phyloP scores from a whole-genome alignment of 2,888 invertebrate species.

The Xestia c-nigrum region DNA sequence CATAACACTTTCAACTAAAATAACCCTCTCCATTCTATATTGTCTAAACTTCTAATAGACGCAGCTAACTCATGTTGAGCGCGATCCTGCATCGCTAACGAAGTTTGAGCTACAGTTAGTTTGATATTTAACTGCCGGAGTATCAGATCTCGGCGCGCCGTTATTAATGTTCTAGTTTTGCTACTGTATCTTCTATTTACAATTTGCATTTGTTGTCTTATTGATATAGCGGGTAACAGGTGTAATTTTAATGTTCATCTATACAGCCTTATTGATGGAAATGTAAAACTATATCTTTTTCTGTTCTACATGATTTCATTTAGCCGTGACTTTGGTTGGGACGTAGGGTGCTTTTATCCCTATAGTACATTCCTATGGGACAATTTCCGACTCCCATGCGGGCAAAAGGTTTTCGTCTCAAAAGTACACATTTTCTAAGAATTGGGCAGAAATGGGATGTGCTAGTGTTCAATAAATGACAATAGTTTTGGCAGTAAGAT shows the following conservation, averaged over 20 bases:
- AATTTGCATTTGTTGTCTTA: neutral
- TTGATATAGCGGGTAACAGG: neutral
- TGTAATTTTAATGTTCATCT: neutral
- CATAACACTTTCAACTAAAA: neutral
- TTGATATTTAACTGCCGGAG: slow-evolving; percentile 43
- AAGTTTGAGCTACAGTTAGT: slow-evolving; percentile 44
- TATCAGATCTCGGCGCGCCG: slow-evolving; percentile 43
- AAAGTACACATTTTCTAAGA: neutral
- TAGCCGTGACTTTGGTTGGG: neutral
- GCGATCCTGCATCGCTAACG: slow-evolving; percentile 44
- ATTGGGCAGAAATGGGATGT: slow-evolving; percentile 3
- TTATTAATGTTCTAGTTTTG: slow-evolving; percentile 43
- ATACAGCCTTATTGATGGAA: neutral
- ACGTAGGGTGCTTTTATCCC: neutral
- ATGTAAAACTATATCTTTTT: neutral
- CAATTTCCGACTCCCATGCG: neutral
- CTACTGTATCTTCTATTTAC: slow-evolving; percentile 26
- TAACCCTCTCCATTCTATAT: neutral
- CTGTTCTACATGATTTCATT: neutral
- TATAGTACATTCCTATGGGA: neutral
- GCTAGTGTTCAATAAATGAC: slow-evolving; percentile 6
- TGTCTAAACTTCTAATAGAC: slow-evolving; percentile 30
- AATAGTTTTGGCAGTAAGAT: slow-evolving; percentile 19
- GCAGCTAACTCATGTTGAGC: slow-evolving; percentile 5
- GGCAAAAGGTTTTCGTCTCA: neutral